Base-by-base conservation (phyloP, 2,888 invertebrate species). In the Patella depressa region DNA sequence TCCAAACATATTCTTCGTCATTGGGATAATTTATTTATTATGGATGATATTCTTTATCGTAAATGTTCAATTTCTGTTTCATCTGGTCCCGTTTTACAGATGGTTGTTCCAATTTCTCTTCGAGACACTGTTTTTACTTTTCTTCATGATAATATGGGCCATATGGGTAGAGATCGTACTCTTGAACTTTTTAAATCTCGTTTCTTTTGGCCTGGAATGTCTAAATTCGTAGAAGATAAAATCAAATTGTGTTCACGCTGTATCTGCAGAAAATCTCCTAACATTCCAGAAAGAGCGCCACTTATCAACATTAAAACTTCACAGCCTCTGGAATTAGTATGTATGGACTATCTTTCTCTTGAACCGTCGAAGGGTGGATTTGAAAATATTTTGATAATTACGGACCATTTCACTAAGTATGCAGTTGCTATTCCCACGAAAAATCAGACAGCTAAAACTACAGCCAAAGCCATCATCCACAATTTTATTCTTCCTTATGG, bases 101-200 rank as follows among this genome's bases (percentile, higher is more conserved):
- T 81, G 7, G 76, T 78, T 19, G 34, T 78, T n/a, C 79, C 78
- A 19, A 24, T n/a, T 14, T 24, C 29, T 19, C 72, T 65, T 73
- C 15, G 71, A 57, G 15, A 70, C 17, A 17, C 19, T 17, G 79
- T 73, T 14, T 71, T 79, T n/a, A 57, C 71, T 29, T 76, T 78
- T 29, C 65, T 77, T 14, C 79, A 80, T 77, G 59, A 76, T n/a
- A 72, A 24, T 24, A 24, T 24, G 24, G 24, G 24, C 24, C 24
- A 81, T 2, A 45, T 80, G 59, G 81, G 78, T 14, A 24, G 77
- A 17, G 80, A 81, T 17, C 54, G 73, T 29, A 77, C 81, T 3
- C 15, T 80, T 7, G 73, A 73, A 71, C 69, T 79, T n/a, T 59
- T 57, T 29, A 71, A 74, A 34, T 70, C 74, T 1, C 53, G 77